Conservation (phyloP, 2,888 invertebrate genomes). For the Colletes collaris region DNA sequence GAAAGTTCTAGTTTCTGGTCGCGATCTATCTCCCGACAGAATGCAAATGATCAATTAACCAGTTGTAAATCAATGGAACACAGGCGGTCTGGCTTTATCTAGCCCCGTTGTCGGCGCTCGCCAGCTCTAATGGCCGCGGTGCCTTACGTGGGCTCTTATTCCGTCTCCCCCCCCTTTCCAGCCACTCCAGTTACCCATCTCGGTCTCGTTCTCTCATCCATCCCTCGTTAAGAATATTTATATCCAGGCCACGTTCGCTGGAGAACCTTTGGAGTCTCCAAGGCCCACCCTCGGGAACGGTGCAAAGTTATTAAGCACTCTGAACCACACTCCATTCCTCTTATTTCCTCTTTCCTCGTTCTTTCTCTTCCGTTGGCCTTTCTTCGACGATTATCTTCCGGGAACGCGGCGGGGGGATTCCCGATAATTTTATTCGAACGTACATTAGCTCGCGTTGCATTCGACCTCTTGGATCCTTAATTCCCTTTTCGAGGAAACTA, state of each 20-base stretch:
- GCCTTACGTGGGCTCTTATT: constrained; percentile 56
- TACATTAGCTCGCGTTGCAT: too few species aligned
- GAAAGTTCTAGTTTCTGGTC: constrained; percentile 40
- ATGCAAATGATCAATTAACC: constrained; percentile 82
- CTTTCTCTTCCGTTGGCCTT: neutral
- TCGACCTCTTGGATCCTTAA: too few species aligned
- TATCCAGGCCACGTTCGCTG: constrained; percentile 78
- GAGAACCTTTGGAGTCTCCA: constrained; percentile 66
- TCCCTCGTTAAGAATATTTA: constrained; percentile 76
- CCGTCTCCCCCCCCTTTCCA: constrained; percentile 50
- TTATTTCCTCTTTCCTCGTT: neutral
- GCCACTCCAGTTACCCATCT: constrained; percentile 34
- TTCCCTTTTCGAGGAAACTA: too few species aligned
- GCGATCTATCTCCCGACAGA: constrained; percentile 59
- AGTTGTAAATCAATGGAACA: constrained; percentile 77
- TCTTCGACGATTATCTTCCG: constrained; percentile 36
- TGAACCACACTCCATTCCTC: constrained; percentile 21
- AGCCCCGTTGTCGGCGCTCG: constrained; percentile 48
- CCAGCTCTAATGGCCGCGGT: constrained; percentile 53
- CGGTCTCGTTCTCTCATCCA: constrained; percentile 58
- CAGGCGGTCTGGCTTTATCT: constrained; percentile 67
- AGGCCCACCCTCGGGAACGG: constrained; percentile 45
- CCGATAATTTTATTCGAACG: constrained; percentile 19
- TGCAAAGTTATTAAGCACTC: constrained; percentile 56
- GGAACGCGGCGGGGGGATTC: constrained; percentile 11